Evolutionary conservation across 2,113 vertebrate genomes (phyloP).

Genomic region (Gracilinanus agilis): DNA sequence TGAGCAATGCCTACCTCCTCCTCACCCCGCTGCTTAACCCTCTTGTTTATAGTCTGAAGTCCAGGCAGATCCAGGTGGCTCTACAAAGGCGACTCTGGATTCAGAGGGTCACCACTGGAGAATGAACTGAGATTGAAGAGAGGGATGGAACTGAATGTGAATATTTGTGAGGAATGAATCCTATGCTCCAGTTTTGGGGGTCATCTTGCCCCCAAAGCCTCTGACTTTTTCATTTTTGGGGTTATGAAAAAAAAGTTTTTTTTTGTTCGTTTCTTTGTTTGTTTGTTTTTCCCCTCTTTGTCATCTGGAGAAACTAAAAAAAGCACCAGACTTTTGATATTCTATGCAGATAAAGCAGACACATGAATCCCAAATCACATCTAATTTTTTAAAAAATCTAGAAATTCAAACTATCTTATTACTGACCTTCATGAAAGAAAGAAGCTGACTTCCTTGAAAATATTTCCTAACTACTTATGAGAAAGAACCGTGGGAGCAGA

Average conservation of each 20-base stretch:
- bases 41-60: constrained; percentile 71
- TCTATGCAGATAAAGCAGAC: not conserved
- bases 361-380: not conserved
- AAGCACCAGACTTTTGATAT: not conserved
- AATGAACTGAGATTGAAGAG: constrained; percentile 16
- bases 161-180: not conserved
- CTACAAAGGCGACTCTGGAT: constrained; percentile 58
- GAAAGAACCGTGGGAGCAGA: no score
- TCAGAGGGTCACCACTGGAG: constrained; percentile 60
- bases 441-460: not conserved
- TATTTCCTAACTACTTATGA: no score
- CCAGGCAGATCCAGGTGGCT: constrained; percentile 66
- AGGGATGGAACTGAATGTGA: not conserved
- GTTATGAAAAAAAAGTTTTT: not conserved
- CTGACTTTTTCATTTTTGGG: not conserved
- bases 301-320: not conserved
- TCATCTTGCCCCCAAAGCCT: not conserved
- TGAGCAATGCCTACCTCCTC: constrained; percentile 73
- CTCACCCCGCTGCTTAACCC: constrained; percentile 71
- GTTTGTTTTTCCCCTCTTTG: no score
- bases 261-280: no score
- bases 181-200: not conserved
- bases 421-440: not conserved
- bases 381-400: not conserved
- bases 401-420: not conserved